Conservation (phyloP, 2,888 invertebrate genomes). For the Boloria selene region DNA sequence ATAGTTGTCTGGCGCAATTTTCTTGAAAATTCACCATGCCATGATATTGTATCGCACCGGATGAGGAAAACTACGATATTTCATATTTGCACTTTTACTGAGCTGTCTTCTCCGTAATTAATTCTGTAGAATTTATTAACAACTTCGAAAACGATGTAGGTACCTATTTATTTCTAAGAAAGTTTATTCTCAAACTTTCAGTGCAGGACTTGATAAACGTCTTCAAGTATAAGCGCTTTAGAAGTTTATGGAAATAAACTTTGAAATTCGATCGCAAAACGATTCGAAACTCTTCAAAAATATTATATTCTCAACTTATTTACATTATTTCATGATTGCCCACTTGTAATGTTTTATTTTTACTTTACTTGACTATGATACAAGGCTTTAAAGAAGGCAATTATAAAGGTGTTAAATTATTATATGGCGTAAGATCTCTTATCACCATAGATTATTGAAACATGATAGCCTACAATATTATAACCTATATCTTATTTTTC, state of each 20-base stretch:
- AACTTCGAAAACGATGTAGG: neutral
- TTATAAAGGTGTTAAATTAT: no score
- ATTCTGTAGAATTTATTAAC: no score
- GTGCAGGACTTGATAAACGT: slow-evolving; percentile 5
- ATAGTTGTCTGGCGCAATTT: slow-evolving; percentile 12
- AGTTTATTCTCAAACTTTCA: slow-evolving; percentile 6
- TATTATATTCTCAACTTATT: no score
- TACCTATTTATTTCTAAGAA: slow-evolving; percentile 6
- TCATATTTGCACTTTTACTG: neutral
- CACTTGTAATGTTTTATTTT: no score
- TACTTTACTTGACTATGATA: no score
- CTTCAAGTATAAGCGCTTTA: slow-evolving; percentile 13
- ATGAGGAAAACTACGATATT: slow-evolving; percentile 13
- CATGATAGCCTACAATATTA: no score
- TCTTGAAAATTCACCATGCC: slow-evolving; percentile 6
- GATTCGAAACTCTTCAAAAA: no score
- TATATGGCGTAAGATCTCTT: no score
- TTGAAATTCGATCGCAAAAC: slow-evolving; percentile 14
- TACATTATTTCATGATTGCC: no score
- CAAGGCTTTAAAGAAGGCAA: no score
- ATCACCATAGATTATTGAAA: no score
- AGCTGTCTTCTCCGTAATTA: neutral
- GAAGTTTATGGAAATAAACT: slow-evolving; percentile 10
- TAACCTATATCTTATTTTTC: no score
- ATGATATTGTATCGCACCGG: neutral